Conservation (phyloP, 1,140 invertebrate species). For the Solen grandis region DNA sequence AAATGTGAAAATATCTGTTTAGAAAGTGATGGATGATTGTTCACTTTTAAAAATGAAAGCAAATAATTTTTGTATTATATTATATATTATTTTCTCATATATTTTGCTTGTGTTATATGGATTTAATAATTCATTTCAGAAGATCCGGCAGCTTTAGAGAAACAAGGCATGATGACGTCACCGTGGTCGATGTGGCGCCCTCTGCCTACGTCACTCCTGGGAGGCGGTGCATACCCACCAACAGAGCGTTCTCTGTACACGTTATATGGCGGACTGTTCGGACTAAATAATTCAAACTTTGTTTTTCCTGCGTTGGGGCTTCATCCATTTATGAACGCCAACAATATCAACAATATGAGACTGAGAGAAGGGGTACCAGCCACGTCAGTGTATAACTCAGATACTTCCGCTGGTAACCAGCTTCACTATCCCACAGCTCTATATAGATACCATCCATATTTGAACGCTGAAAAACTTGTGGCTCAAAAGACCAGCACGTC, state of each 20-base stretch:
- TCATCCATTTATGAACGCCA: constrained; percentile 62
- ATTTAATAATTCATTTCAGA: too few relatives aligned
- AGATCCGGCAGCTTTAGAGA: constrained; percentile 62
- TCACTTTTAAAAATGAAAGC: too few relatives aligned
- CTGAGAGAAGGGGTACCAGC: constrained; percentile 57
- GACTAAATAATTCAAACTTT: constrained; percentile 66
- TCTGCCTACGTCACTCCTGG: constrained; percentile 65
- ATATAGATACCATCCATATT: constrained; percentile 66
- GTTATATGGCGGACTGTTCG: constrained; percentile 72
- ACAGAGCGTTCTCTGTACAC: constrained; percentile 67
- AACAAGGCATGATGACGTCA: constrained; percentile 62
- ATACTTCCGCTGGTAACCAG: constrained; percentile 8
- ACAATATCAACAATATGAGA: constrained; percentile 63
- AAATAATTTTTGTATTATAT: too few relatives aligned
- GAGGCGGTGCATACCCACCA: constrained; percentile 56
- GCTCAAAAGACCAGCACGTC: constrained; percentile 56
- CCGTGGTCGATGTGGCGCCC: constrained; percentile 72
- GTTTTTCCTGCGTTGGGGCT: constrained; percentile 66
- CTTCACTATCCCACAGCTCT: constrained; percentile 61
- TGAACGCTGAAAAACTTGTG: constrained; percentile 61
- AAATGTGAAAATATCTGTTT: too few relatives aligned
- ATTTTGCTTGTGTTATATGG: too few relatives aligned
- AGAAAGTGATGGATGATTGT: too few relatives aligned
- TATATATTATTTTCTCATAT: too few relatives aligned
- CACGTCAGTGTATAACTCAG: constrained; percentile 40